Evolutionary conservation across 2,113 vertebrate genomes (phyloP).

Genomic region (Oceanodroma tethys): DNA sequence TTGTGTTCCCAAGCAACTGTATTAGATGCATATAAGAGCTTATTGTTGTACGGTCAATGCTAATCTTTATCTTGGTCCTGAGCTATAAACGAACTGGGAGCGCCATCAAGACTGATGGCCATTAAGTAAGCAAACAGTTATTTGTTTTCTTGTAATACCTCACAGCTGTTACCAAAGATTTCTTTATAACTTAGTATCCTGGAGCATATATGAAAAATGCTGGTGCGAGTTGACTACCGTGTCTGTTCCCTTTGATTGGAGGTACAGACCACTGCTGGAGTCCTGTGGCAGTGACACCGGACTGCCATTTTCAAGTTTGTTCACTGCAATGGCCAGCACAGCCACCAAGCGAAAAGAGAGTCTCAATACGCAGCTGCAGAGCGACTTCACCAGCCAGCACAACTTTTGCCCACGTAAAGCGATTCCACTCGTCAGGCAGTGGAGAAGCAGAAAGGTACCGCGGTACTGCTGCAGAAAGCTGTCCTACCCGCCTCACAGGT

Average conservation of each 20-base stretch:
- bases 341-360: not conserved
- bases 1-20: conserved; percentile 55
- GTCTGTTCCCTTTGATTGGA: not conserved
- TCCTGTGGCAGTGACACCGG: not conserved
- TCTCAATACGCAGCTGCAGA: not conserved
- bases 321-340: not conserved
- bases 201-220: not conserved
- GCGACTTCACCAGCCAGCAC: not conserved
- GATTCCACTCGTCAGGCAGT: not conserved
- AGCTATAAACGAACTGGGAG: not conserved
- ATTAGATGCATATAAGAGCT: not conserved
- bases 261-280: not conserved
- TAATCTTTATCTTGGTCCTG: conserved; percentile 14
- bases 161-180: conserved; percentile 18
- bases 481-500: not conserved
- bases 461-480: not conserved
- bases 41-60: not conserved
- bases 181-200: not conserved
- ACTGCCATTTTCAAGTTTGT: not conserved
- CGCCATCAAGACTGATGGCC: not conserved
- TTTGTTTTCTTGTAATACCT: conserved; percentile 9
- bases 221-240: fast-evolving
- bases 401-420: not conserved
- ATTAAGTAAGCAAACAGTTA: conserved; percentile 42
- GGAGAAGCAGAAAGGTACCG: not conserved